phyloP scores from a whole-genome alignment of 2,888 invertebrate species.

The Trachelus tabidus region DNA sequence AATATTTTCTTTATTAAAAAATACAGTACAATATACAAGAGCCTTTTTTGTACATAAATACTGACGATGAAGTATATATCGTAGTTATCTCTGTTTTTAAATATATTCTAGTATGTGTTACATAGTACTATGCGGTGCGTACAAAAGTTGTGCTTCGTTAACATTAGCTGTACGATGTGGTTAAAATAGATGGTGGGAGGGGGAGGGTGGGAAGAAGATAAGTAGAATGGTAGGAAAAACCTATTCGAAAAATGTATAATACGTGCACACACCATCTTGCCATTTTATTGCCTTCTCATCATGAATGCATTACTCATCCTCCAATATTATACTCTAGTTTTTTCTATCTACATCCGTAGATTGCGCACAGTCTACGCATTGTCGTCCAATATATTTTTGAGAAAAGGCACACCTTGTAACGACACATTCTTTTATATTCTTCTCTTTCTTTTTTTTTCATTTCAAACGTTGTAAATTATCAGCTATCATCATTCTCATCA shows the following conservation, averaged over 20 bases:
- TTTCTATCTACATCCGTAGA: background rate
- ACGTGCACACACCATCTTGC: too few species aligned
- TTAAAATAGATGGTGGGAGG: conserved; percentile 33
- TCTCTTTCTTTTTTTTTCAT: background rate
- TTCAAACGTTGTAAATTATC: conserved; percentile 21
- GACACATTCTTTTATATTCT: conserved; percentile 1
- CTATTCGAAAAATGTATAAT: too few species aligned
- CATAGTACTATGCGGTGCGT: conserved; percentile 25
- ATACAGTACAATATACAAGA: conserved; percentile 45
- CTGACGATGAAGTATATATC: conserved; percentile 27
- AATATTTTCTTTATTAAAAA: conserved; percentile 44
- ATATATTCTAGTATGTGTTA: conserved; percentile 10
- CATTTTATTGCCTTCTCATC: too few species aligned
- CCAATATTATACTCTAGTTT: background rate
- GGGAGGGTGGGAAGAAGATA: conserved; percentile 6
- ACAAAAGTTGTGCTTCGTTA: conserved; percentile 41
- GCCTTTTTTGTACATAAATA: conserved; percentile 53
- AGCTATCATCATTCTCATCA: conserved; percentile 29
- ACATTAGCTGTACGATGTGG: conserved; percentile 17
- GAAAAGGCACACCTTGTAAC: conserved; percentile 38
- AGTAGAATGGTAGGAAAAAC: too few species aligned
- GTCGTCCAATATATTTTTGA: conserved; percentile 32
- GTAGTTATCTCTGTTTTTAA: background rate
- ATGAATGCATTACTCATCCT: background rate
- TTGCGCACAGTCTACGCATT: background rate